Evolutionary conservation across 2,797 vertebrate species (phyloP), one percentile per base, ranked within the genome.

Genomic region (Amblyraja radiata): DNA sequence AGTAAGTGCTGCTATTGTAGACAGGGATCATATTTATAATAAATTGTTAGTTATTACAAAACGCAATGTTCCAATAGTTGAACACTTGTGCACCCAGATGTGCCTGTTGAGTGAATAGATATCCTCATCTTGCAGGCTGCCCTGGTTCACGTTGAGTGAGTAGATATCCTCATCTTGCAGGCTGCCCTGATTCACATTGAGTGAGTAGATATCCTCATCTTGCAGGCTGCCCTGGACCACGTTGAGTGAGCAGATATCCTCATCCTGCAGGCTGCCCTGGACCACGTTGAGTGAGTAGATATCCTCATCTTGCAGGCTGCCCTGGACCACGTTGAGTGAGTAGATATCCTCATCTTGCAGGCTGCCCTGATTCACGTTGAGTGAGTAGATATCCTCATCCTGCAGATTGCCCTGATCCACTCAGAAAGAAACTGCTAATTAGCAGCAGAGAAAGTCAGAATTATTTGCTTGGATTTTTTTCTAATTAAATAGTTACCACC

Each of bases 391-490:
- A 0, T 63, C 21, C 23, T 71, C 63, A 8, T 92, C 11, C 68
- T 73, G 25, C 8, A 46, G 65, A 9, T 58, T 73, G 21, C 88
- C n/a, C 2, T 36, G 28, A 13, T 91, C 39, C 71, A 76, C 21
- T 18, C 84, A 46, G 71, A 92, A 76, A 74, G 9, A 28, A 25
- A 76, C 25, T 23, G 25, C 25, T 92, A 74, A 76, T 92, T 73
- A 76, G 2, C 71, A 92, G 32, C 39, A 76, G 71, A 16, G 25
- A 76, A 92, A 76, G 25, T 79, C 23, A 1, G 71, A 39, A 76
- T 92, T 92, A 92, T 92, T 76, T 58, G 73, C 90, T 74, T 73
- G 10, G 21, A 28, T 73, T 46, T 92, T 92, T 74, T 16, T 21
- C 0, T 1, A 9, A 76, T 92, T 46, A 25, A 74, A 76, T 73